Evolutionary conservation across 2,888 invertebrate genomes (phyloP).

Genomic region (Listrodromus nycthemerus): DNA sequence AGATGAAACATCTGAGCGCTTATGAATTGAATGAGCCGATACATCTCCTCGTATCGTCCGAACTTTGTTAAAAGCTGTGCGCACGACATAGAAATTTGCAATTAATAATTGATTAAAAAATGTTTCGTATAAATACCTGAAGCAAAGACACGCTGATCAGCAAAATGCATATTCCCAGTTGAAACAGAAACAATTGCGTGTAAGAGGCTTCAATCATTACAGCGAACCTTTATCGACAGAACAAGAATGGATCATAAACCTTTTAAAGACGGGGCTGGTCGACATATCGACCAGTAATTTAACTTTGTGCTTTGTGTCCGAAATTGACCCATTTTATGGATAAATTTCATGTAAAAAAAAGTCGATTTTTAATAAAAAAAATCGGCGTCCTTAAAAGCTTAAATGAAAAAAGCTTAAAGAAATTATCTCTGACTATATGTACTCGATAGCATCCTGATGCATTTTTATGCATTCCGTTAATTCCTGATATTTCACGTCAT

Average conservation of each 20-base stretch:
- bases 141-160: conserved; percentile 3
- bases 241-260: neutral
- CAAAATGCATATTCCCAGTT: neutral
- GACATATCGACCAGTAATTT: no score
- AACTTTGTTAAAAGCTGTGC: conserved; percentile 45
- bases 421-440: neutral
- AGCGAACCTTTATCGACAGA: conserved; percentile 2
- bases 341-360: no score
- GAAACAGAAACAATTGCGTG: neutral
- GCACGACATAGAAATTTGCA: neutral
- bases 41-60: conserved; percentile 44
- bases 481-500: conserved; percentile 2
- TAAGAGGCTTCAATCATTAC: neutral
- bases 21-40: conserved; percentile 40
- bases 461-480: neutral
- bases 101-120: neutral
- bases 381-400: no score
- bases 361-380: no score
- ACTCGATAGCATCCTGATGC: neutral
- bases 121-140: conserved; percentile 4
- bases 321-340: no score
- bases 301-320: no score
- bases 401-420: neutral
- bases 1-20: conserved; percentile 44
- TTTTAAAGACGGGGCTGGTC: no score